phyloP scores from a whole-genome alignment of 2,113 vertebrate species.

The Aspidoscelis tigris region DNA sequence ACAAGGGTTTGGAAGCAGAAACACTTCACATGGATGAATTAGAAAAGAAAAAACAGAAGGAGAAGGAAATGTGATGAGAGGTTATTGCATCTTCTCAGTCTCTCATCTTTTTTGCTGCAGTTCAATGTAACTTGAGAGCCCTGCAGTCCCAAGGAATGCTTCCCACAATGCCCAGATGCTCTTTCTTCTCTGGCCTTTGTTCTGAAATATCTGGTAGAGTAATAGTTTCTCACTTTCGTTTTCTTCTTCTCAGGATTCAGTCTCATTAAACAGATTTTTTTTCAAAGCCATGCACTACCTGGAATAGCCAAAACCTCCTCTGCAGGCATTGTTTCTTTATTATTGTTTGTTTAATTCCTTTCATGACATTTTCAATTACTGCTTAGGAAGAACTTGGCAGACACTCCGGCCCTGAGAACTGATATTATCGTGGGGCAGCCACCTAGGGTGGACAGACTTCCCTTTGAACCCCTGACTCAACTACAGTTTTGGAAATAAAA shows the following conservation, averaged over 20 bases:
- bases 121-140: constrained; percentile 60
- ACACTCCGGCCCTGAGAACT: background rate
- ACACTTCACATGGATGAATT: constrained; percentile 21
- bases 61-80: background rate
- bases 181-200: constrained; percentile 64
- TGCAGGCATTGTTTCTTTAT: background rate
- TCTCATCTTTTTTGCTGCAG: constrained; percentile 17
- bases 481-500: too few species aligned
- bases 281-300: constrained; percentile 11
- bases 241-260: constrained; percentile 51
- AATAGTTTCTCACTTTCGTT: constrained; percentile 24
- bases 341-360: too few species aligned
- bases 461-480: too few species aligned
- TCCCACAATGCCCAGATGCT: constrained; percentile 37
- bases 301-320: constrained; percentile 40
- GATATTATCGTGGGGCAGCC: too few species aligned
- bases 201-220: constrained; percentile 56
- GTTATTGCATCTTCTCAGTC: background rate
- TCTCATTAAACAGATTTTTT: constrained; percentile 65
- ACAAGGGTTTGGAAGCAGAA: background rate
- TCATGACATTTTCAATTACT: constrained; percentile 50
- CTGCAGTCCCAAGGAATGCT: constrained; percentile 65
- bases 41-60: background rate
- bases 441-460: too few species aligned
- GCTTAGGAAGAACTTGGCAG: background rate